phyloP scores from a whole-genome alignment of 2,888 invertebrate genomes.

The Saturnia japonica region DNA sequence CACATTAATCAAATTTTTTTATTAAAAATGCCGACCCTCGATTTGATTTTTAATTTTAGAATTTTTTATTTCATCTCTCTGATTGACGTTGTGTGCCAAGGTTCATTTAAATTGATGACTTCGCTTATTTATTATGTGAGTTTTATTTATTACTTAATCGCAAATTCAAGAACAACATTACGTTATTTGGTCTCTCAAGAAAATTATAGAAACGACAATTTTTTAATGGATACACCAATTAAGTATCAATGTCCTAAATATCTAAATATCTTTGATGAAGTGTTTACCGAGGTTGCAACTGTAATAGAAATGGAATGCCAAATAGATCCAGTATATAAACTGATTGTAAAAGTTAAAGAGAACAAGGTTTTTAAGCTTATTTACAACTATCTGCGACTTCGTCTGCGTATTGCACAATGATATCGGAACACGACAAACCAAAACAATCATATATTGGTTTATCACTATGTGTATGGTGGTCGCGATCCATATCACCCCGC shows the following conservation, averaged over 20 bases:
- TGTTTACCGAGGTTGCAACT: too few species aligned
- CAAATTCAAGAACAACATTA: neutral
- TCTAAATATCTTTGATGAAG: too few species aligned
- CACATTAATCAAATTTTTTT: slow-evolving; percentile 42
- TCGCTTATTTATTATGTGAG: neutral
- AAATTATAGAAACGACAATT: neutral
- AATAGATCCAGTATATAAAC: too few species aligned
- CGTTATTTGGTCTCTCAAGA: neutral
- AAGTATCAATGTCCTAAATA: neutral
- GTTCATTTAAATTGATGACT: slow-evolving; percentile 9
- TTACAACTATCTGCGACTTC: too few species aligned
- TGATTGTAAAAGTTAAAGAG: too few species aligned
- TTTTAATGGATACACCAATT: neutral
- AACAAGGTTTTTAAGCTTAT: too few species aligned
- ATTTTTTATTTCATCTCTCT: slow-evolving; percentile 12
- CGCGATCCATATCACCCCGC: too few species aligned
- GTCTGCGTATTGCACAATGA: too few species aligned
- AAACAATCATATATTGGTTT: too few species aligned
- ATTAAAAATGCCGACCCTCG: slow-evolving; percentile 33
- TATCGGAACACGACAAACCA: too few species aligned
- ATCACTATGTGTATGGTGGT: too few species aligned
- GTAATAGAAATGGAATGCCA: too few species aligned
- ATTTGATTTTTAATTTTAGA: slow-evolving; percentile 16
- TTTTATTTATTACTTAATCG: neutral
- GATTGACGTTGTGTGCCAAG: slow-evolving; percentile 9